Percentiles rank a stretch among this genome's conserved stretches.
Evolutionary conservation across 2,888 invertebrate genomes (phyloP).

Genomic region (Cyclophora punctaria): DNA sequence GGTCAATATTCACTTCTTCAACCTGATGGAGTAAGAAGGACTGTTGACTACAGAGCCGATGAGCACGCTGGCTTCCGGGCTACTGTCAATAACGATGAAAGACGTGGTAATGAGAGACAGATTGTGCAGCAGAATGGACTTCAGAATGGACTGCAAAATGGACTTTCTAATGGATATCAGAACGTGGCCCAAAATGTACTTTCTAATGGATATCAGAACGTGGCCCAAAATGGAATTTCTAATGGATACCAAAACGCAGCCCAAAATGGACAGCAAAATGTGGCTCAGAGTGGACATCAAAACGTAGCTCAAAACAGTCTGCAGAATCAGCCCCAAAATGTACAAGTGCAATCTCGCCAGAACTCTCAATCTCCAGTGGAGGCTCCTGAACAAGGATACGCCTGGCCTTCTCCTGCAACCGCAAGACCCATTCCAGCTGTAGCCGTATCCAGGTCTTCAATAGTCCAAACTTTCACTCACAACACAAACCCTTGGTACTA

Average conservation of each 20-base stretch:
- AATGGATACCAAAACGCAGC: neutral
- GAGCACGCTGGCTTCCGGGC: conserved; percentile 71
- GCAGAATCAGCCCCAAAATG: conserved; percentile 1
- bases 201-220: neutral
- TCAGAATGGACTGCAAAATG: no score
- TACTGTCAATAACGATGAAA: conserved; percentile 59
- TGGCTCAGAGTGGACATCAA: neutral
- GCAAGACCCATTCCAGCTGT: conserved; percentile 35
- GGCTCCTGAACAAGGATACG: conserved; percentile 13
- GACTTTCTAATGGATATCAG: neutral
- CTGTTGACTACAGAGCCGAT: conserved; percentile 73
- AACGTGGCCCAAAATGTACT: neutral
- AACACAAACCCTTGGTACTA: conserved; percentile 32
- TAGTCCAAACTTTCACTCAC: conserved; percentile 42
- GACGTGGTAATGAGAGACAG: neutral
- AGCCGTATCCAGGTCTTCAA: conserved; percentile 46
- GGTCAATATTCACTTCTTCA: conserved; percentile 73
- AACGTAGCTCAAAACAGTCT: neutral
- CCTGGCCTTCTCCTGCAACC: conserved; percentile 25
- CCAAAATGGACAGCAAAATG: neutral
- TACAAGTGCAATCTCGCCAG: neutral
- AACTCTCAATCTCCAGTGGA: conserved; percentile 12
- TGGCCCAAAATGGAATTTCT: neutral
- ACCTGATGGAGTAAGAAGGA: conserved; percentile 71
- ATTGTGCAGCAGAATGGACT: neutral